Evolutionary conservation across 1,140 invertebrate species (phyloP).

Genomic region (Anoplophora glabripennis): DNA sequence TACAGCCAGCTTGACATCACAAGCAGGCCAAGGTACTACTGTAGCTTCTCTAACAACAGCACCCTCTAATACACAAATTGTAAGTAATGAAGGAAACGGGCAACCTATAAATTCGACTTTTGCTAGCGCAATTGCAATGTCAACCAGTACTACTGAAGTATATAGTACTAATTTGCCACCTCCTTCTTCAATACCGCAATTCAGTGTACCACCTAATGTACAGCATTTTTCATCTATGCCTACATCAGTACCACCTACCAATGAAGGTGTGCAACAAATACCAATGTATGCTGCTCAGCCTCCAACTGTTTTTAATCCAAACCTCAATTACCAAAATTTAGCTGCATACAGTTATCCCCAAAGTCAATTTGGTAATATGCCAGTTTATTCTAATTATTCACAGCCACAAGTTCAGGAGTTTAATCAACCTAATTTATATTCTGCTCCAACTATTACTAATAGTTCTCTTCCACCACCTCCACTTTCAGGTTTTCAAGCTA

Average conservation of each 20-base stretch:
- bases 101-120: not conserved
- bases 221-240: slow-evolving; percentile 16
- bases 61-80: no score
- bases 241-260: not conserved
- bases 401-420: slow-evolving; percentile 7
- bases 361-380: slow-evolving; percentile 5
- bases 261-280: not conserved
- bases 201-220: slow-evolving; percentile 11
- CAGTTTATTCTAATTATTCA: not conserved
- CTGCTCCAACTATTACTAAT: not conserved
- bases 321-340: not conserved
- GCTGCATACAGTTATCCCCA: slow-evolving; percentile 15
- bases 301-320: slow-evolving; percentile 17
- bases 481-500: slow-evolving; percentile 10
- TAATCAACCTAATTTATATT: slow-evolving; percentile 9
- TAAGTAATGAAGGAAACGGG: not conserved
- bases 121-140: not conserved
- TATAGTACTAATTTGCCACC: slow-evolving; percentile 12
- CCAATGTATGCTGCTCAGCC: slow-evolving; percentile 7
- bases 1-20: slow-evolving; percentile 17
- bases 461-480: slow-evolving; percentile 10
- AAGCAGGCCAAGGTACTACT: not conserved
- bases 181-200: slow-evolving; percentile 10
- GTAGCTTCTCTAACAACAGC: not conserved
- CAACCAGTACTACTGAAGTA: not conserved